These are phyloP conservation scores for Aphidius colemani DNA, from an alignment of 2,888 invertebrate genomes.

Conservation along the genomic window DNA sequence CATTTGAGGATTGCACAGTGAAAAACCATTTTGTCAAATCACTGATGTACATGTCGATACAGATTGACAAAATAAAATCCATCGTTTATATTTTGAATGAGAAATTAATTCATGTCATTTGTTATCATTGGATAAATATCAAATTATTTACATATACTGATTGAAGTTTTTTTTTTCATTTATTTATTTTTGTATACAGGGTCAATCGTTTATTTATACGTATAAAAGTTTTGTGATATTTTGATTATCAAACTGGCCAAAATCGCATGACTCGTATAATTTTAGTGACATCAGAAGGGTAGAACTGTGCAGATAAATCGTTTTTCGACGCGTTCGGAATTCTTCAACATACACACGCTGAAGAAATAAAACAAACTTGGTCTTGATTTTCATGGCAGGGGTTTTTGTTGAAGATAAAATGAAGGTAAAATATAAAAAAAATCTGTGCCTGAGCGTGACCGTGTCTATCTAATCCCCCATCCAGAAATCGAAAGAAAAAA, in stretches of 20 bases:
- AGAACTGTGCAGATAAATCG: conserved; percentile 35
- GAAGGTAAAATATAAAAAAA: conserved; percentile 3
- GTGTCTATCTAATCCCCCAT: conserved; percentile 31
- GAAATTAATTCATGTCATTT: too few relatives aligned
- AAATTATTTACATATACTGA: neutral
- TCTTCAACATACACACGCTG: conserved; percentile 22
- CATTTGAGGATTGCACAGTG: too few relatives aligned
- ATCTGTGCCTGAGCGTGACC: conserved; percentile 19
- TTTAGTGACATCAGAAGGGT: conserved; percentile 25
- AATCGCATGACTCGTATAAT: neutral
- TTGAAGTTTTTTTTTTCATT: neutral
- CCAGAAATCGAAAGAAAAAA: neutral
- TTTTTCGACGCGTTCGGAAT: conserved; percentile 46
- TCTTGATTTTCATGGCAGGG: conserved; percentile 23
- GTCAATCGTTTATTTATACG: neutral
- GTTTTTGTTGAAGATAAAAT: too few relatives aligned
- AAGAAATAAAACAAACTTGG: conserved; percentile 47
- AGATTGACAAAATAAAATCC: too few relatives aligned
- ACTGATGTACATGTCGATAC: too few relatives aligned
- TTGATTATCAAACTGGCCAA: neutral
- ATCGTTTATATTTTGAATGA: too few relatives aligned
- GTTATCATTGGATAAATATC: too few relatives aligned
- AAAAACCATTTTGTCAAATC: too few relatives aligned
- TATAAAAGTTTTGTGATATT: neutral
- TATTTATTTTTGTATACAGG: neutral